Conservation (phyloP, 2,113 vertebrate species). For the Ellobius talpinus region DNA sequence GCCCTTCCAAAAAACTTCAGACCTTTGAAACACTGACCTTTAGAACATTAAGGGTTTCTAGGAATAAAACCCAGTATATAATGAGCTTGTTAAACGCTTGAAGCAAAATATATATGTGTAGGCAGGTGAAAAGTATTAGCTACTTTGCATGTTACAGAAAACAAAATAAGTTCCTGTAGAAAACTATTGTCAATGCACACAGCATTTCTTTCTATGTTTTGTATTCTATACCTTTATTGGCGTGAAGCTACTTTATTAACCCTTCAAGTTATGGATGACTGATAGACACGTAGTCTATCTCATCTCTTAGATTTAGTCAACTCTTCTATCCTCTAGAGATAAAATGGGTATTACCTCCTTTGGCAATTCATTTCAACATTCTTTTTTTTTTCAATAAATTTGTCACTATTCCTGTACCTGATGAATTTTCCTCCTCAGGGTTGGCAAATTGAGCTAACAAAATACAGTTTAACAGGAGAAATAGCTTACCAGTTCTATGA, state of each 20-base stretch:
- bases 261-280: not conserved
- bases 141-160: not conserved
- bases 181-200: not conserved
- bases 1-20: slow-evolving; percentile 67
- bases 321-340: not conserved
- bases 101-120: not conserved
- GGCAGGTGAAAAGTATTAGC: not conserved
- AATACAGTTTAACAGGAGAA: slow-evolving; percentile 19
- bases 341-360: not conserved
- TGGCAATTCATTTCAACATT: slow-evolving; percentile 61
- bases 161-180: not conserved
- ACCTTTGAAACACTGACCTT: slow-evolving; percentile 59
- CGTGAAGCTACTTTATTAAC: slow-evolving; percentile 29
- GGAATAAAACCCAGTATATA: slow-evolving; percentile 15
- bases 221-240: not conserved
- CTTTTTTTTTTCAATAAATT: slow-evolving; percentile 49
- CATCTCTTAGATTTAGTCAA: slow-evolving; percentile 16
- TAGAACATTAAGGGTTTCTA: slow-evolving; percentile 66
- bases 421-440: not conserved
- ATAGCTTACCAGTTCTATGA: slow-evolving; percentile 28
- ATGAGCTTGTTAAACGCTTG: slow-evolving; percentile 52
- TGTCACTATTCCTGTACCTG: not conserved
- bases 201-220: not conserved
- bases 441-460: slow-evolving; percentile 31
- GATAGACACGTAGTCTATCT: slow-evolving; percentile 25